phyloP scores from a whole-genome alignment of 1,140 invertebrate genomes.

The Caenorhabditis inopinata region DNA sequence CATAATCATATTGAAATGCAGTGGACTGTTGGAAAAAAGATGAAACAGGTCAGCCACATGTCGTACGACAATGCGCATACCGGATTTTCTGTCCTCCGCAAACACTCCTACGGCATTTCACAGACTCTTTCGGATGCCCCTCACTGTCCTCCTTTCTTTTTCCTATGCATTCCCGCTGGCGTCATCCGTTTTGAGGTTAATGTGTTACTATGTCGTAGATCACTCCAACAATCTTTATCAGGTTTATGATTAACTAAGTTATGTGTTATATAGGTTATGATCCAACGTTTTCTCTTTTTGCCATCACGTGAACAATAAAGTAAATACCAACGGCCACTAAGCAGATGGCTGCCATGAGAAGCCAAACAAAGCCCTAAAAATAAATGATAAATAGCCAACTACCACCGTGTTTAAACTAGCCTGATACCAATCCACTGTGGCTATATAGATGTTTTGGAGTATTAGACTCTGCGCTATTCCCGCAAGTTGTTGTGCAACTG shows the following conservation, averaged over 20 bases:
- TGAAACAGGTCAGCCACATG: background rate
- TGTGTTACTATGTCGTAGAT: background rate
- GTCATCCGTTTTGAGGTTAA: background rate
- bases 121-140: background rate
- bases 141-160: background rate
- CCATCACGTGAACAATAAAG: conserved; percentile 42
- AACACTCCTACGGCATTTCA: conserved; percentile 12
- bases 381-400: background rate
- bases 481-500: conserved; percentile 51
- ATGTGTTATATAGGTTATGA: conserved; percentile 15
- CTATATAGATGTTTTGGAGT: conserved; percentile 52
- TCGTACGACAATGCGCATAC: background rate
- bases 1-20: background rate
- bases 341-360: conserved; percentile 43
- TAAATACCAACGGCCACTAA: conserved; percentile 44
- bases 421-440: conserved; percentile 55
- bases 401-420: background rate
- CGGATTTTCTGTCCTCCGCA: conserved; percentile 17
- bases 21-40: background rate
- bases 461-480: conserved; percentile 50
- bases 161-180: background rate
- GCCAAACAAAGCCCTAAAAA: conserved; percentile 50
- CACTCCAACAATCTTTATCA: no score
- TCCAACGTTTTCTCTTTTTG: conserved; percentile 45
- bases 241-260: no score